Evolutionary conservation across 2,888 invertebrate genomes (phyloP), one percentile per base, ranked within the genome.

Genomic region (Leptopilina drosophilae): DNA sequence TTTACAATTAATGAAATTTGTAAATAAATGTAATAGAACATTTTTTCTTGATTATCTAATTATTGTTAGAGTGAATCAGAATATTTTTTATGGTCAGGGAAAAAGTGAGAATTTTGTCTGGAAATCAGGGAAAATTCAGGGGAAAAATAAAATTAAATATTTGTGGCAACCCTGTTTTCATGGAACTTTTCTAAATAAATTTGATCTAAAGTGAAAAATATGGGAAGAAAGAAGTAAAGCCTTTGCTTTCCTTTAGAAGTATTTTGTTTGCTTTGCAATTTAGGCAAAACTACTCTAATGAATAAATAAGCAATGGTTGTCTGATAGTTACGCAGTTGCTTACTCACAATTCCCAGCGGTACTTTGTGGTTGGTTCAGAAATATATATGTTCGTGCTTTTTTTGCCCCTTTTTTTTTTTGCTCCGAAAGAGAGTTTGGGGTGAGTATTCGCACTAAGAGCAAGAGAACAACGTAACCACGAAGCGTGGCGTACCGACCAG

Each of bases 381-480:
- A 49, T 49, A 49, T 49, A 49, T 49, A 49, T 46, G 9, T 49
- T 49, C 49, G 49, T 49, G 5, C 6, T 62, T 73, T 5, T 59
- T 56, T 59, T 56, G n/a, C n/a, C 9, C 12, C 12, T 33, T 1
- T 14, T 3, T 65, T 40, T 66, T 65, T 33, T 64, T 81, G 20
- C 20, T 20, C 20, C 59, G 78, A 59, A 81, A 73, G 82, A 79
- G 81, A 65, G 82, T 78, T 20, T 12, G 83, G 85, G 56, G 85
- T 86, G 86, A 87, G 86, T 88, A 89, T 90, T 90, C 89, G 84
- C 89, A 87, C 87, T 89, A 88, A 89, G 85, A 90, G 88, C 89
- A 86, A 85, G 87, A 85, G 89, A 89, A 89, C 89, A 89, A 89
- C 88, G 87, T 87, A 87, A 84, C 87, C 87, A 87, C 85, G 85